These are phyloP conservation scores for Notamacropus eugenii DNA, from an alignment of 2,797 vertebrate genomes.

Conservation along the genomic window DNA sequence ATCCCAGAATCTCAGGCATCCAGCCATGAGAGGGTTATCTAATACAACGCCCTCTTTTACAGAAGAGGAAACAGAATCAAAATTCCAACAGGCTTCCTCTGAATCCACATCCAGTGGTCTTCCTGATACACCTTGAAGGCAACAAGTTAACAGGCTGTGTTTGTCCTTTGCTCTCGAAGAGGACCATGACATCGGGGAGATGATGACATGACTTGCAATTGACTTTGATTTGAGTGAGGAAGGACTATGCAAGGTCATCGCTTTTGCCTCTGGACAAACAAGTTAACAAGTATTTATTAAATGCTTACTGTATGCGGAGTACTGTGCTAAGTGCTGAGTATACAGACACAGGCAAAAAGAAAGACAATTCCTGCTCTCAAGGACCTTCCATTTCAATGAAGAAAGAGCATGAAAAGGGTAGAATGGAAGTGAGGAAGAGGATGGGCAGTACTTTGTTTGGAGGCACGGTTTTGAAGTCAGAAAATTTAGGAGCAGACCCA, in stretches of 20 bases:
- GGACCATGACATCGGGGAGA: too few relatives aligned
- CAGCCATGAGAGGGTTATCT: not conserved
- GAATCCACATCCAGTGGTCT: not conserved
- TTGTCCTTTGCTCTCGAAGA: too few relatives aligned
- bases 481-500: not conserved
- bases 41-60: not conserved
- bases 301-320: too few relatives aligned
- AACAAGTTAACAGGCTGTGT: not conserved
- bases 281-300: too few relatives aligned
- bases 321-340: too few relatives aligned
- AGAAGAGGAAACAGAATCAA: not conserved
- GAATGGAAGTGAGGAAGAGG: not conserved
- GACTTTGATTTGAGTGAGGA: too few relatives aligned
- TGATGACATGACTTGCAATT: too few relatives aligned
- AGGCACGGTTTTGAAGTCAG: not conserved
- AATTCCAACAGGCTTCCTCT: not conserved
- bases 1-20: not conserved
- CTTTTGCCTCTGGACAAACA: too few relatives aligned
- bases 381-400: too few relatives aligned
- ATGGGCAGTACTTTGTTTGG: not conserved
- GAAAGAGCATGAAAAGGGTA: not conserved
- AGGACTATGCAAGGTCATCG: too few relatives aligned
- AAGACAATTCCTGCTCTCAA: rapidly evolving
- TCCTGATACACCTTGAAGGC: not conserved
- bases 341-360: too few relatives aligned